These are phyloP conservation scores for Panorpa germanica DNA, from an alignment of 2,888 invertebrate genomes.

Conservation along the genomic window DNA sequence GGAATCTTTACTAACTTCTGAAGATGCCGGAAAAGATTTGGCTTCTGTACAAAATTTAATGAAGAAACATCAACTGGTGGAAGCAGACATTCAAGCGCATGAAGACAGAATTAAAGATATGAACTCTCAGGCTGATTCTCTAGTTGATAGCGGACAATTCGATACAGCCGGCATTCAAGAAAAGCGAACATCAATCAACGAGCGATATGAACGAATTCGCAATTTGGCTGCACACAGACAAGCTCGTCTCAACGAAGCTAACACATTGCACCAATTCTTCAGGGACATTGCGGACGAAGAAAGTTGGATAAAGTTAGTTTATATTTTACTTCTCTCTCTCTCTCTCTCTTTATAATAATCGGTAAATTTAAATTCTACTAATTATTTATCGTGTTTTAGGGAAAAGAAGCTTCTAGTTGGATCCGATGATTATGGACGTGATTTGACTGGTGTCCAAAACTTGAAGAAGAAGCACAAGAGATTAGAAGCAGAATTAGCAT, in stretches of 20 bases:
- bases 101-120: slow-evolving; percentile 88
- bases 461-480: slow-evolving; percentile 97
- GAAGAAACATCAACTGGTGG: slow-evolving; percentile 95
- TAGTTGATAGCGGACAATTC: slow-evolving; percentile 93
- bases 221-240: slow-evolving; percentile 84
- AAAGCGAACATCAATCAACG: slow-evolving; percentile 89
- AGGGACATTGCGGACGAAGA: slow-evolving; percentile 98
- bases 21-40: slow-evolving; percentile 95
- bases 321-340: slow-evolving; percentile 9
- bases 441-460: slow-evolving; percentile 96
- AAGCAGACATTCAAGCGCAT: slow-evolving; percentile 94
- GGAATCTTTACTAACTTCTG: slow-evolving; percentile 83
- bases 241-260: slow-evolving; percentile 84
- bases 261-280: slow-evolving; percentile 98
- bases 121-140: slow-evolving; percentile 89
- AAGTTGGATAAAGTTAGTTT: slow-evolving; percentile 84
- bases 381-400: slow-evolving; percentile 31
- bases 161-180: slow-evolving; percentile 92
- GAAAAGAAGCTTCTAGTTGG: slow-evolving; percentile 95
- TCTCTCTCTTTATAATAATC: slow-evolving; percentile 6
- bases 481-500: slow-evolving; percentile 92
- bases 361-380: slow-evolving; percentile 5
- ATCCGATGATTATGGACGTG: slow-evolving; percentile 96
- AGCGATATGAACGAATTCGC: slow-evolving; percentile 85
- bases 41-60: slow-evolving; percentile 97